Percentiles rank a stretch among this genome's conserved stretches.
These are phyloP conservation scores for Stramonita haemastoma DNA, from an alignment of 2,888 invertebrate genomes.

Conservation along the genomic window DNA sequence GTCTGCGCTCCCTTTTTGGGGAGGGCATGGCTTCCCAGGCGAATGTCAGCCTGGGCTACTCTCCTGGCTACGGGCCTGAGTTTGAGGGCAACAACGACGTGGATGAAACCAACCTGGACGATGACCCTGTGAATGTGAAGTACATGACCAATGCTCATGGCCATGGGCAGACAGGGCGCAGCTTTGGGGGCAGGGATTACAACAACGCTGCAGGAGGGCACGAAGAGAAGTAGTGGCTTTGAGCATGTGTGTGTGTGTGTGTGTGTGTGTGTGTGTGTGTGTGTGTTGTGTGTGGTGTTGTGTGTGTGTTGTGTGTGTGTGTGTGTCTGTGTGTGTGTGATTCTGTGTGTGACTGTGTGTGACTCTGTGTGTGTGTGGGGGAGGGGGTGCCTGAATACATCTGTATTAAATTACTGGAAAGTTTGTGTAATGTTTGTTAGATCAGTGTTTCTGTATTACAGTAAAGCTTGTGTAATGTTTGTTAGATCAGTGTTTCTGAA, in stretches of 20 bases:
- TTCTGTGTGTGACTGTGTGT: too few relatives aligned
- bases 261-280: too few relatives aligned
- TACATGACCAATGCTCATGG: conserved; percentile 35
- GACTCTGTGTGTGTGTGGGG: too few relatives aligned
- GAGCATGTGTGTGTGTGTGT: neutral
- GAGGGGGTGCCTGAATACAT: too few relatives aligned
- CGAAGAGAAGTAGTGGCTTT: conserved; percentile 5
- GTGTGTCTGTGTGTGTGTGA: too few relatives aligned
- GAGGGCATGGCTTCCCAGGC: conserved; percentile 2
- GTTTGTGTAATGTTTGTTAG: too few relatives aligned
- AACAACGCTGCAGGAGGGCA: neutral
- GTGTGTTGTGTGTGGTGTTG: too few relatives aligned
- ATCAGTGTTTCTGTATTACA: too few relatives aligned
- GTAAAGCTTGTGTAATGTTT: too few relatives aligned
- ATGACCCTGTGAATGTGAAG: conserved; percentile 43
- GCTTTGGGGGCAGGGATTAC: neutral
- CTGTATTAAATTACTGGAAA: too few relatives aligned
- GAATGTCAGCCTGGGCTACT: conserved; percentile 20
- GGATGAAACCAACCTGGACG: conserved; percentile 64
- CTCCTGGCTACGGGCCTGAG: neutral
- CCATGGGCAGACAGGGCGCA: conserved; percentile 36
- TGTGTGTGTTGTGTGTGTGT: too few relatives aligned
- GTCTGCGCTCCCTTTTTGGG: conserved; percentile 54
- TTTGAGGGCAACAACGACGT: conserved; percentile 43
- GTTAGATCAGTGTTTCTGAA: too few relatives aligned